phyloP scores from a whole-genome alignment of 2,888 invertebrate genomes.

The Parthenolecanium corni region DNA sequence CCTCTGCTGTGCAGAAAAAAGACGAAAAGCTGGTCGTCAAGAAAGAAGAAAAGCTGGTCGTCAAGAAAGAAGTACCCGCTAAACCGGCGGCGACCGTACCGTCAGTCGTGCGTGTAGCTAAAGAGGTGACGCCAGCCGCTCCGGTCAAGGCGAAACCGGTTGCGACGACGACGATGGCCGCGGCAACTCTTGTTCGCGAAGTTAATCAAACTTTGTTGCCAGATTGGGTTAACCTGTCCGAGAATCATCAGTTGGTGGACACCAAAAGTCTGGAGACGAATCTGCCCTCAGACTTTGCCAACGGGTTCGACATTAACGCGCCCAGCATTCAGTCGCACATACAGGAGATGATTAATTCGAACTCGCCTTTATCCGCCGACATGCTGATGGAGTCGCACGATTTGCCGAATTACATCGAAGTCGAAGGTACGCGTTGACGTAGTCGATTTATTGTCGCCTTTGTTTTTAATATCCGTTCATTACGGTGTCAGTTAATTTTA shows the following conservation, averaged over 20 bases:
- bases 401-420: constrained; percentile 21
- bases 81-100: background rate
- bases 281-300: constrained; percentile 12
- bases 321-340: constrained; percentile 23
- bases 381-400: constrained; percentile 20
- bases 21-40: background rate
- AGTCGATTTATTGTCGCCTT: too few species aligned
- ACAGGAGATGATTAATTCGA: constrained; percentile 26
- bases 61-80: background rate
- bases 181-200: background rate
- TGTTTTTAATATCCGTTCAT: too few species aligned
- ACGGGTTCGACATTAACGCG: constrained; percentile 22
- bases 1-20: background rate
- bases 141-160: too few species aligned
- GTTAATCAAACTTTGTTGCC: constrained; percentile 14
- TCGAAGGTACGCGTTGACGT: constrained; percentile 16
- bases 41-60: background rate
- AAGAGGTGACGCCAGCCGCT: too few species aligned
- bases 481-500: too few species aligned
- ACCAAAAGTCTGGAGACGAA: constrained; percentile 18
- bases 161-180: too few species aligned
- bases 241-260: constrained; percentile 11
- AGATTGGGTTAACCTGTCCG: constrained; percentile 18
- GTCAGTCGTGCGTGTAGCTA: too few species aligned
- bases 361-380: constrained; percentile 11